Evolutionary conservation across 2,797 vertebrate genomes (phyloP), one percentile per base, ranked within the genome.

Genomic region (Pachyuromys duprasi): DNA sequence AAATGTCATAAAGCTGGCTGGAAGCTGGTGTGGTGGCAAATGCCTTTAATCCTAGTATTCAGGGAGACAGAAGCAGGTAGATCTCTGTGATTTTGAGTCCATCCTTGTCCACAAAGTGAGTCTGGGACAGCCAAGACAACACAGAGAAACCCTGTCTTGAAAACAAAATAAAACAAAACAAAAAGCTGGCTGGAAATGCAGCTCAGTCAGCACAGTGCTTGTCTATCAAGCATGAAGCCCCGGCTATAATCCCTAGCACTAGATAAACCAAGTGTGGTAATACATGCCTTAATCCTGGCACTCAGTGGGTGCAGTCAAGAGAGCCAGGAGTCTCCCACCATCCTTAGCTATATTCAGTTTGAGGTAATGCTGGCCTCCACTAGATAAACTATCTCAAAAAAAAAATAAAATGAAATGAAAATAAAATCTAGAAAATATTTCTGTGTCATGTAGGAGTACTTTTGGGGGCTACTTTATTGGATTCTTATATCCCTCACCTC

Each of bases 401-500:
- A 22, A 57, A 86, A 91, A 65, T 69, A 31, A 45, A 49, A 45
- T 28, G 17, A 65, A 33, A 49, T 39, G 14, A 81, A 28, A 39
- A 39, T 78, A 28, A 89, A 93, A 60, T 69, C 3, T 75, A 76
- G 49, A 60, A 88, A 93, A 53, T 20, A 63, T 94, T 75, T 90
- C 15, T 81, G 6, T 57, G 55, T 57, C 17, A 14, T 57, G 55
- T 17, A 57, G 55, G 55, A 15, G 17, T 18, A 57, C 55, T 57
- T 57, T 57, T 18, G 15, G 15, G 14, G 55, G 55, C 4, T 17
- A 17, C 14, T 57, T 57, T 57, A 57, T 57, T 57, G 55, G 14
- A 17, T 57, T 57, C 55, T 57, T 57, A 57, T 17, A 57, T 57
- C 55, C 14, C 17, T 15, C 55, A 57, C 55, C 55, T 57, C 55